Base-by-base conservation (phyloP, 2,888 invertebrate species). In the Hirtodrosophila duncani region DNA sequence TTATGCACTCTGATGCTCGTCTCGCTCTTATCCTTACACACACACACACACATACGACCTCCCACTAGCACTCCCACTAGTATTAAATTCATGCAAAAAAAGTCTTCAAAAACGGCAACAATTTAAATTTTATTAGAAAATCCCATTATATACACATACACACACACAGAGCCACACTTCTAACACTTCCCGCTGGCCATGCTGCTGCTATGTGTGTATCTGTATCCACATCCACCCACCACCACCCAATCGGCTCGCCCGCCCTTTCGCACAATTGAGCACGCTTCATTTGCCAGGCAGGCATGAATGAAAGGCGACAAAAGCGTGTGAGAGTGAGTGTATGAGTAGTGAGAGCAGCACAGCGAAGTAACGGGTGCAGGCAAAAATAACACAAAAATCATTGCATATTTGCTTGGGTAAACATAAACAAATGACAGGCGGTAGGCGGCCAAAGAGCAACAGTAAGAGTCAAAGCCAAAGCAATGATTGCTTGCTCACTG, bases 341-440 rank as follows among this genome's bases (percentile, higher is more conserved):
- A 20, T 10, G 38, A 7, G 2, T 3, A 3, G 26, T 14, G 14
- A 9, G 33, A 4, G 27, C 10, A 11, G 16, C 26, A 23, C 11
- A 31, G 27, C 23, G 33, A 1, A 24, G n/a, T n/a, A n/a, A n/a
- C n/a, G 39, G n/a, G 45, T 29, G 20, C 33, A 31, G 57, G 45
- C 41, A 21, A 56, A 56, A 34, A 50, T 36, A 39, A 46, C 37
- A 41, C 4, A 63, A 69, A 71, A 77, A 72, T 58, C 78, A 77
- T 80, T 80, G 72, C 72, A 72, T 72, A 72, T 80, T 80, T 72
- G 80, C 77, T 63, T 57, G 72, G 72, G 72, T 68, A 77, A 80
- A 77, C 63, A 80, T 56, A 67, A 75, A 78, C 67, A 79, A 74
- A 58, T 27, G 45, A 17, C 39, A 20, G 13, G 7, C n/a, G 7